Evolutionary conservation across 2,113 vertebrate genomes (phyloP).

Genomic region (Otus sunia): DNA sequence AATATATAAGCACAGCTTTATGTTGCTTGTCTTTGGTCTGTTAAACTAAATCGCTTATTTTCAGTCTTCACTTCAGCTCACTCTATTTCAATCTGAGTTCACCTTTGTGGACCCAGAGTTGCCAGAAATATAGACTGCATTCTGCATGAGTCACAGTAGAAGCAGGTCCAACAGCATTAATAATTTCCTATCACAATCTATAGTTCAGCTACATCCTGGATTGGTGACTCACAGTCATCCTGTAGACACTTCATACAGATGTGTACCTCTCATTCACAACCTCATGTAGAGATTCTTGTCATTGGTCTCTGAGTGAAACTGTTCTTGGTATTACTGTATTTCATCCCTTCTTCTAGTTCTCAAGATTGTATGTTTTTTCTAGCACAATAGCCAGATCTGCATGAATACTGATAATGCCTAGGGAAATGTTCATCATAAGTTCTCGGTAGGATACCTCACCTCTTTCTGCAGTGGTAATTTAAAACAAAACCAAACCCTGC

Average conservation of each 20-base stretch:
- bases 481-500: not conserved
- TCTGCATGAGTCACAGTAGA: not conserved
- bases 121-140: not conserved
- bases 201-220: not conserved
- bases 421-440: not conserved
- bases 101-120: not conserved
- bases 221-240: not conserved
- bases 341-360: not conserved
- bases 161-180: not conserved
- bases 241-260: not conserved
- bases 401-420: not conserved
- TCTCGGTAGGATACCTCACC: not conserved
- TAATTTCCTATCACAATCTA: conserved; percentile 17
- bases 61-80: not conserved
- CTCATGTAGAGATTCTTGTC: not conserved
- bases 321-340: not conserved
- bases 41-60: not conserved
- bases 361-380: not conserved
- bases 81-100: not conserved
- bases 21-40: not conserved
- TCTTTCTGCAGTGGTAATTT: not conserved
- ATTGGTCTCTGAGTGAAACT: not conserved
- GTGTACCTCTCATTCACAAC: not conserved
- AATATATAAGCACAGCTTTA: not conserved
- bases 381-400: not conserved